Evolutionary conservation across 2,797 vertebrate genomes (phyloP).

Genomic region (Sparus aurata): DNA sequence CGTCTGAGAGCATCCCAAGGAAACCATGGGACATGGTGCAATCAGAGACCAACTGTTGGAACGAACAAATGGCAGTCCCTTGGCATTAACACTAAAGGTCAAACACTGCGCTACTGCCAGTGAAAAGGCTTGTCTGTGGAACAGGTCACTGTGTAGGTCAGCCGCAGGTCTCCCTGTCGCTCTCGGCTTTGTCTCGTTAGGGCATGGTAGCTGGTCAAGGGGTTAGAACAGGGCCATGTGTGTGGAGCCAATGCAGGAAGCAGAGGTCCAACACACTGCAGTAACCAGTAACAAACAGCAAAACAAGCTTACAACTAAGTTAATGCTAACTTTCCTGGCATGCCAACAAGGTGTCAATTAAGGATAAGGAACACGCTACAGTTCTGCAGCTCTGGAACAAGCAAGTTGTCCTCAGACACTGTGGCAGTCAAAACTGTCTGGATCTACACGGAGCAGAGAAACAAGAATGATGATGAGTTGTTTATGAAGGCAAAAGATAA

Average conservation of each 20-base stretch:
- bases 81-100: constrained; percentile 65
- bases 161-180: constrained; percentile 34
- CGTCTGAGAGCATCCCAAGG: not conserved
- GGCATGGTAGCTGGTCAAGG: not conserved
- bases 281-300: not conserved
- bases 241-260: constrained; percentile 7
- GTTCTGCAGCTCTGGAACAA: not conserved
- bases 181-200: constrained; percentile 43
- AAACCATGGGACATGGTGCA: constrained; percentile 25
- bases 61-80: constrained; percentile 31
- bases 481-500: not conserved
- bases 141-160: constrained; percentile 36
- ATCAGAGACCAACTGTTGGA: constrained; percentile 8
- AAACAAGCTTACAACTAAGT: not conserved
- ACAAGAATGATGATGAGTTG: too few relatives aligned
- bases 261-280: not conserved
- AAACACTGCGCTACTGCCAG: constrained; percentile 22
- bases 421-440: not conserved
- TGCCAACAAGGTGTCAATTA: not conserved
- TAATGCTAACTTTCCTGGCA: not conserved
- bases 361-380: not conserved
- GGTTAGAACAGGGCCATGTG: not conserved
- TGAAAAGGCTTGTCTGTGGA: constrained; percentile 23
- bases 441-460: not conserved
- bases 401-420: not conserved